These are phyloP conservation scores for Turritopsis rubra DNA, from an alignment of 30 jellyfish, hydroid and myxozoan genomes.

Conservation along the genomic window DNA sequence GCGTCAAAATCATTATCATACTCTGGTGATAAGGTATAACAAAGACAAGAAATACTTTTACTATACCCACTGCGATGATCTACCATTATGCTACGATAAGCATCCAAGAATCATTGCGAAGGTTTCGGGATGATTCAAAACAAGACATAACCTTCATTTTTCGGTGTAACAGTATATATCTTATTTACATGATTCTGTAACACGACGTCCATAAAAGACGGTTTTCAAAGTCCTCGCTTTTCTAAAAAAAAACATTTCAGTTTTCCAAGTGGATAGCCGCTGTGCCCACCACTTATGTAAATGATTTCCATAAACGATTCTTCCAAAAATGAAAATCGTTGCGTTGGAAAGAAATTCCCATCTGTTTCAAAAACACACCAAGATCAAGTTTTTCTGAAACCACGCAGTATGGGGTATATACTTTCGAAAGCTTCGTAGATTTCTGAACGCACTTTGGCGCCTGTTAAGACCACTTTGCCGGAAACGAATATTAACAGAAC, in stretches of 20 bases:
- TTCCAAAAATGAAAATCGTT: too few relatives aligned
- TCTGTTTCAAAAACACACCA: too few relatives aligned
- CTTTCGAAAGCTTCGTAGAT: constrained; percentile 94
- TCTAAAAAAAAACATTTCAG: too few relatives aligned
- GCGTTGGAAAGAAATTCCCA: too few relatives aligned
- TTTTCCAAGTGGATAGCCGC: too few relatives aligned
- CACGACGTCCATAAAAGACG: neutral
- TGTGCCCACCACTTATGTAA: too few relatives aligned
- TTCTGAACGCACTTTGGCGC: constrained; percentile 97
- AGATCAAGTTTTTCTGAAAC: constrained; percentile 66
- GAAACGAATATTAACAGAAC: constrained; percentile 88
- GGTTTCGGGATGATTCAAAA: neutral
- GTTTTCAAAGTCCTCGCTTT: too few relatives aligned
- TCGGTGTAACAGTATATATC: neutral
- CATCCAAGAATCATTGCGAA: constrained; percentile 20
- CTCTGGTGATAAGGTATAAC: constrained; percentile 50
- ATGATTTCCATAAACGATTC: too few relatives aligned
- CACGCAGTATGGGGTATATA: constrained; percentile 81
- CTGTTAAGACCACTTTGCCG: constrained; percentile 96
- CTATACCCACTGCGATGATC: constrained; percentile 38
- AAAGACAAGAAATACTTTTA: constrained; percentile 17
- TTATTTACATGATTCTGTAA: neutral
- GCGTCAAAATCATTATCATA: constrained; percentile 53
- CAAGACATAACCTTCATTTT: neutral
- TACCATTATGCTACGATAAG: constrained; percentile 26